Percentiles rank a stretch among this genome's conserved stretches.
Evolutionary conservation across 1,140 invertebrate species (phyloP).

Genomic region (Leptinotarsa undecemlineata): DNA sequence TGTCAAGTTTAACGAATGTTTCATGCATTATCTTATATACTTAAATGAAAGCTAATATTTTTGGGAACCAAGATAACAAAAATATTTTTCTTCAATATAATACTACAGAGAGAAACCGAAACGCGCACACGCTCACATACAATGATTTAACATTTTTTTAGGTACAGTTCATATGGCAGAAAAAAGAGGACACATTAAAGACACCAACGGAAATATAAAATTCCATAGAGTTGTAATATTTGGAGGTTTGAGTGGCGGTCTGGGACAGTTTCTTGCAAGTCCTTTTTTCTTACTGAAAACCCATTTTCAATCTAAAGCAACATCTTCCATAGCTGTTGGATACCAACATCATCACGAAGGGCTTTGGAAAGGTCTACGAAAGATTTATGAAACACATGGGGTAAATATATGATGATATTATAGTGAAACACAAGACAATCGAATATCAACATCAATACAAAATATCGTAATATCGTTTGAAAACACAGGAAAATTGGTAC

Average conservation of each 20-base stretch:
- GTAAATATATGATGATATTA: constrained; percentile 48
- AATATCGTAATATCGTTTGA: too few species aligned
- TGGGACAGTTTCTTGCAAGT: constrained; percentile 56
- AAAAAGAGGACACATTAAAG: constrained; percentile 37
- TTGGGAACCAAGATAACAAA: too few species aligned
- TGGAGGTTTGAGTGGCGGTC: constrained; percentile 43
- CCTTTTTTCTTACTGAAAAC: constrained; percentile 89
- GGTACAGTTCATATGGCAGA: constrained; percentile 40
- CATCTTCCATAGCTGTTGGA: constrained; percentile 82
- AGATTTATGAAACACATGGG: constrained; percentile 75
- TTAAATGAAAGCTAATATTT: too few species aligned
- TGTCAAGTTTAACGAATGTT: too few species aligned
- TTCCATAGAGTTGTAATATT: constrained; percentile 40
- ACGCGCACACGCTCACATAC: too few species aligned
- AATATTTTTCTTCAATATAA: constrained; percentile 64
- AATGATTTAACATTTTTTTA: constrained; percentile 16
- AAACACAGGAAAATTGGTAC: too few species aligned
- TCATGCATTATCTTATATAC: too few species aligned
- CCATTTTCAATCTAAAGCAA: constrained; percentile 81
- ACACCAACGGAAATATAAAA: constrained; percentile 39
- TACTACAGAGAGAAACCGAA: too few species aligned
- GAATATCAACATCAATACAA: too few species aligned
- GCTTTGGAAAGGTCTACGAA: constrained; percentile 67
- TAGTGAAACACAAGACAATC: too few species aligned
- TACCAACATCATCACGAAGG: constrained; percentile 80